These are phyloP conservation scores for Anolis apletophallus DNA, from an alignment of 2,797 vertebrate species.

Conservation along the genomic window DNA sequence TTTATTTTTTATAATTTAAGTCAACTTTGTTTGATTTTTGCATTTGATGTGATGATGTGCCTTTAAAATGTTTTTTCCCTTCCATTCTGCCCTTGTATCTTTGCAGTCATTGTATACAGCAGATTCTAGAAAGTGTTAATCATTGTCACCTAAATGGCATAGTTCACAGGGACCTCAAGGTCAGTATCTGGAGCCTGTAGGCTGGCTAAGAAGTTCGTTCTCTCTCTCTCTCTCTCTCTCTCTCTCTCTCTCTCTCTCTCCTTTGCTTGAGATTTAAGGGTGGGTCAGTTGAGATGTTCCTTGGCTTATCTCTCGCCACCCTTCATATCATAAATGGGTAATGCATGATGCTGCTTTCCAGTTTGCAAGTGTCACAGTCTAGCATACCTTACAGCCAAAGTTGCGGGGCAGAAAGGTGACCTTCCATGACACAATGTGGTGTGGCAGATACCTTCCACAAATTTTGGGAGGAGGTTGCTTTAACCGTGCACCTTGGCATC, in stretches of 20 bases:
- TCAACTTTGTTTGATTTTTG: conserved; percentile 72
- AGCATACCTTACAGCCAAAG: conserved; percentile 77
- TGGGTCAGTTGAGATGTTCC: conserved; percentile 64
- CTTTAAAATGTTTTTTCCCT: conserved; percentile 86
- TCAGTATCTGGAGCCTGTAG: conserved; percentile 87
- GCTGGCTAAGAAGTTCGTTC: conserved; percentile 69
- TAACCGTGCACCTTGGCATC: conserved; percentile 29
- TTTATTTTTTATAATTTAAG: conserved; percentile 63
- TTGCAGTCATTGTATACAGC: conserved; percentile 98
- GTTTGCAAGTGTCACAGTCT: conserved; percentile 79
- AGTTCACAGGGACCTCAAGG: conserved; percentile 99
- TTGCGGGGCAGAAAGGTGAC: background rate
- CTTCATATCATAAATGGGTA: conserved; percentile 57
- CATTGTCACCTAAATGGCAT: conserved; percentile 97
- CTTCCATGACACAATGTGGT: conserved; percentile 21
- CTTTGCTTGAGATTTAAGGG: conserved; percentile 72
- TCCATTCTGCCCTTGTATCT: conserved; percentile 86
- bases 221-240: conserved; percentile 39
- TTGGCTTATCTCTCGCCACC: conserved; percentile 66
- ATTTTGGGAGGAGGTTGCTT: conserved; percentile 36
- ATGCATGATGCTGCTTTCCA: conserved; percentile 86
- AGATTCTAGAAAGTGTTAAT: conserved; percentile 99
- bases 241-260: conserved; percentile 38
- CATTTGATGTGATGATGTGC: conserved; percentile 81
- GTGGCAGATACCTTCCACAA: conserved; percentile 4